Evolutionary conservation across 2,888 invertebrate species (phyloP).

Genomic region (Cyclophora punctaria): DNA sequence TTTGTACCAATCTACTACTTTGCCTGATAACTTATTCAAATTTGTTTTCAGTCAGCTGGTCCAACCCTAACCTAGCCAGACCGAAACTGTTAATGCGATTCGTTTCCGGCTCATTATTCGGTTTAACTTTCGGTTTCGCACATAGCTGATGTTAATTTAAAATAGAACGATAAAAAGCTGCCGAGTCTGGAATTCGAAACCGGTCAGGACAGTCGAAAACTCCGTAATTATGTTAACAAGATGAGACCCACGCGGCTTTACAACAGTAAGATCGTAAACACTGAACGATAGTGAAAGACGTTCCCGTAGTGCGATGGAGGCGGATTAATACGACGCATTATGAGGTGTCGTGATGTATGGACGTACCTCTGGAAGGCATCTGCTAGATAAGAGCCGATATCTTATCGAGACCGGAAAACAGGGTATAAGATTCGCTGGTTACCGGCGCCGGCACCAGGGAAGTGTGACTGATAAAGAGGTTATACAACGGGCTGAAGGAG

Average conservation of each 20-base stretch:
- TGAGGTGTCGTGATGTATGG: constrained; percentile 11
- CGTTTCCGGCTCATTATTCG: constrained; percentile 36
- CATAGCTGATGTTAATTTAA: constrained; percentile 51
- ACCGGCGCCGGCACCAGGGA: constrained; percentile 43
- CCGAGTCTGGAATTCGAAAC: constrained; percentile 45
- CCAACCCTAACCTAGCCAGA: constrained; percentile 18
- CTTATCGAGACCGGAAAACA: constrained; percentile 66
- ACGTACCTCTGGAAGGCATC: constrained; percentile 30
- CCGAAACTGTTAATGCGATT: constrained; percentile 36
- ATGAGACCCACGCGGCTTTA: constrained; percentile 41
- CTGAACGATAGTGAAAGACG: constrained; percentile 51
- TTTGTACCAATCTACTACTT: constrained; percentile 6
- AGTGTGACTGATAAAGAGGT: constrained; percentile 67
- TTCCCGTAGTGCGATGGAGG: constrained; percentile 8
- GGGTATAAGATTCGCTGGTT: constrained; percentile 50
- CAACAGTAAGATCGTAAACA: constrained; percentile 36
- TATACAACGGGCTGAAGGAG: constrained; percentile 59
- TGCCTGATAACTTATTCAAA: constrained; percentile 7
- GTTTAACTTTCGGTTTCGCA: constrained; percentile 75
- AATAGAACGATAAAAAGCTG: constrained; percentile 43
- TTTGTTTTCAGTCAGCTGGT: constrained; percentile 8
- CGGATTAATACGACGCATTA: background rate
- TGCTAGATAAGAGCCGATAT: constrained; percentile 41
- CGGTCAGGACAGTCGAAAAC: constrained; percentile 52
- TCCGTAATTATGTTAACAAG: constrained; percentile 64